A percentile compares a stretch with the other conserved stretches of the same genome.
phyloP scores from a whole-genome alignment of 2,797 vertebrate genomes.

The Avahi laniger region DNA sequence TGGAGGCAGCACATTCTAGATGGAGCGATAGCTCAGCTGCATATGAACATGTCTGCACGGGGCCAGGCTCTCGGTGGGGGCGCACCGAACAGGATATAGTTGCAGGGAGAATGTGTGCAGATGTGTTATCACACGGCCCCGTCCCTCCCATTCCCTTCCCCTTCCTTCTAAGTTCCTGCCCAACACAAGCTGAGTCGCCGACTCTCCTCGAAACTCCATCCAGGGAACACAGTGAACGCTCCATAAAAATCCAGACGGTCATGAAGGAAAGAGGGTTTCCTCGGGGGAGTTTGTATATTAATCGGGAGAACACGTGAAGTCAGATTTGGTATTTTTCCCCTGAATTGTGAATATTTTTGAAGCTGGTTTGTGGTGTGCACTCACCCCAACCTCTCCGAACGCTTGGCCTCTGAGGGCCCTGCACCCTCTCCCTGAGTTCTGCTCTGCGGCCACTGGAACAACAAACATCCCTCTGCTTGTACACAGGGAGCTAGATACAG shows the following conservation, averaged over 20 bases:
- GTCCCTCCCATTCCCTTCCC: neutral
- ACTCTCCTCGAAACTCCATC: neutral
- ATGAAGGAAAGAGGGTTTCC: neutral
- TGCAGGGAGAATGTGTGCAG: too few relatives aligned
- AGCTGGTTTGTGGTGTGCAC: neutral
- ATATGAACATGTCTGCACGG: too few relatives aligned
- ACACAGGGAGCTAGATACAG: neutral
- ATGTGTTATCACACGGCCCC: accelerated
- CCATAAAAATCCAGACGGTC: constrained; percentile 24
- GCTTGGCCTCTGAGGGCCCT: neutral
- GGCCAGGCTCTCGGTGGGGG: too few relatives aligned
- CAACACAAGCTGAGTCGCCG: neutral
- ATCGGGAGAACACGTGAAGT: neutral
- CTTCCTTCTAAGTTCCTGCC: neutral
- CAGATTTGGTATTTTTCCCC: neutral
- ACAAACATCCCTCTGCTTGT: neutral
- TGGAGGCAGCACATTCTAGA: neutral
- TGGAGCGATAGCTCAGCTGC: neutral
- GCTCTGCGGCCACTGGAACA: neutral
- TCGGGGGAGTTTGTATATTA: neutral
- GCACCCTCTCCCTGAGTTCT: neutral
- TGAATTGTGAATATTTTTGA: neutral
- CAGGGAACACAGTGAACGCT: neutral
- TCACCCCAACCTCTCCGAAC: neutral
- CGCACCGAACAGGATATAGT: neutral